Conservation (phyloP, 2,888 invertebrate species). For the Diaphora mendica region DNA sequence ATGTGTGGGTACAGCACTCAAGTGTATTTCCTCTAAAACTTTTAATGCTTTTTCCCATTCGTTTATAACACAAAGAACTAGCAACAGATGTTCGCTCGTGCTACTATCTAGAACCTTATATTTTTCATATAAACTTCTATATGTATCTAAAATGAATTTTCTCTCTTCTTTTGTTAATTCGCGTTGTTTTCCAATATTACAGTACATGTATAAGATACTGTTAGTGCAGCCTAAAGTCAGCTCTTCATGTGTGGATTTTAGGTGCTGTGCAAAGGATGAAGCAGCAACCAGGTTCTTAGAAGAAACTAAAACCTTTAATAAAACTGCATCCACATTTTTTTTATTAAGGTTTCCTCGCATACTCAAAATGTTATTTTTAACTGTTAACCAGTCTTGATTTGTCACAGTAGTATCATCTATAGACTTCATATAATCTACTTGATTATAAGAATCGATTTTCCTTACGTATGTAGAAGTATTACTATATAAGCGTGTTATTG, state of each 20-base stretch:
- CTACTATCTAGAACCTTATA: constrained; percentile 87
- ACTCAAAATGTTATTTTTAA: constrained; percentile 76
- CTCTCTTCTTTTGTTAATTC: constrained; percentile 78
- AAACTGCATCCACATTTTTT: constrained; percentile 87
- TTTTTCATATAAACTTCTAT: constrained; percentile 77
- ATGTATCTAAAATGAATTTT: constrained; percentile 84
- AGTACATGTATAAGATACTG: constrained; percentile 86
- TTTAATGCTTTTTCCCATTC: constrained; percentile 88
- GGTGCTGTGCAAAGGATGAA: constrained; percentile 86
- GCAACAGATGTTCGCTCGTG: constrained; percentile 87
- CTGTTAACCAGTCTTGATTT: constrained; percentile 69
- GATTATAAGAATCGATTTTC: constrained; percentile 47
- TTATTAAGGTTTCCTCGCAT: constrained; percentile 70
- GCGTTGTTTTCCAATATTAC: constrained; percentile 62
- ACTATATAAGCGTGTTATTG: constrained; percentile 36
- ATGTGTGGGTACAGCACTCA: constrained; percentile 77
- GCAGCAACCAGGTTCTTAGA: constrained; percentile 80
- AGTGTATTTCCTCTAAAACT: constrained; percentile 87
- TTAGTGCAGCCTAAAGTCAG: constrained; percentile 87
- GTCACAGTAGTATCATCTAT: constrained; percentile 47
- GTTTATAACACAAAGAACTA: constrained; percentile 88
- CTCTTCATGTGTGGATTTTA: constrained; percentile 77
- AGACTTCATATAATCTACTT: constrained; percentile 68
- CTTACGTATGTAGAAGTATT: constrained; percentile 26
- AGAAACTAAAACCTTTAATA: constrained; percentile 83